Evolutionary conservation across 2,113 vertebrate genomes (phyloP).

Genomic region (Setophaga coronata): DNA sequence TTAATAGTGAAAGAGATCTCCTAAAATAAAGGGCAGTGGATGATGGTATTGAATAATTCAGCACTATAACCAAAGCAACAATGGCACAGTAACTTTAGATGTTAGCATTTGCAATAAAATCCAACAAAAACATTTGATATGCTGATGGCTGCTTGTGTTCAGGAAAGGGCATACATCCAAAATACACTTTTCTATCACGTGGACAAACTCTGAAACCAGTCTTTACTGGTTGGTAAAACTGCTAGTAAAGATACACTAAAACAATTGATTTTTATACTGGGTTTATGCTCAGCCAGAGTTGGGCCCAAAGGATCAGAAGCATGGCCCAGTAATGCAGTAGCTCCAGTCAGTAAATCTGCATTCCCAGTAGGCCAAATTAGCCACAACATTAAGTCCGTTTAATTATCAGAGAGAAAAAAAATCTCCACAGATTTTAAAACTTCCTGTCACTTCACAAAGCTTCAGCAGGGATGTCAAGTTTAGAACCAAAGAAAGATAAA

Average conservation of each 20-base stretch:
- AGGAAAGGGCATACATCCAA: background rate
- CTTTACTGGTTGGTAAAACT: background rate
- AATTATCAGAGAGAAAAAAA: background rate
- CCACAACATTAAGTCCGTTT: background rate
- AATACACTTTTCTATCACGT: background rate
- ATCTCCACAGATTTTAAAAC: background rate
- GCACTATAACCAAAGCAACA: conserved; percentile 2
- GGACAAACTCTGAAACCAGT: background rate
- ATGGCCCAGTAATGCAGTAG: background rate
- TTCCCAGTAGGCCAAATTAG: background rate
- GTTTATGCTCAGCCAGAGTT: background rate
- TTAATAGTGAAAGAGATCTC: conserved; percentile 27
- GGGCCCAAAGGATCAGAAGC: background rate
- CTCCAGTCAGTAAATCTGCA: background rate
- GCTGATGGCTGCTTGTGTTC: background rate
- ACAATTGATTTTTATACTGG: background rate
- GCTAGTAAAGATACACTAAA: background rate
- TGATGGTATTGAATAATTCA: conserved; percentile 47
- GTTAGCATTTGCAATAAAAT: background rate
- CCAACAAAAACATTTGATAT: background rate
- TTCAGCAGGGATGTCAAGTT: background rate
- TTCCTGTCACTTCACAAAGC: background rate
- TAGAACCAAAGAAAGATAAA: background rate
- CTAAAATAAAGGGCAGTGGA: background rate
- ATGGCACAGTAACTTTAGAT: conserved; percentile 23